Base-by-base conservation (phyloP, 1,140 invertebrate genomes). In the Ptiloglossa arizonensis region DNA sequence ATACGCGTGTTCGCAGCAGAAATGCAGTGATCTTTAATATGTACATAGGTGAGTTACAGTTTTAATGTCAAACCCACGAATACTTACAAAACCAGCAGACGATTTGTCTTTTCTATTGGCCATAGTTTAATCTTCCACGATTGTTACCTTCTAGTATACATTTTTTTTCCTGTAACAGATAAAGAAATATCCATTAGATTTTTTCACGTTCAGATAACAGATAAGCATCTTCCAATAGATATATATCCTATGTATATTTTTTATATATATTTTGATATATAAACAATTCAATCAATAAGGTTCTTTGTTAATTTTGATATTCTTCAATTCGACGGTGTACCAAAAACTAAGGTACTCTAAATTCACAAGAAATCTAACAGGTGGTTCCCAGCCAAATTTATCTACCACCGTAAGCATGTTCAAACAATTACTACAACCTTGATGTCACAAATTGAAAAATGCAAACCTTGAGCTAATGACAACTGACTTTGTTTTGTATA, bases 71-170 rank as follows among this genome's bases (percentile, higher is more conserved):
- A 44, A 44, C 44, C 32, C 22, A 24, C 32, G 50, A 17, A 24
- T 81, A 88, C 87, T 89, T 80, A 89, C 87, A 81, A 89, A 88
- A 44, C 87, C 86, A 59, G 66, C 19, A 1, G 87, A 72, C 44
- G 83, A 60, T 86, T 88, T 89, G 57, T 89, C 87, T 70, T 83
- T 89, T 81, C 86, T 86, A 56, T 82, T 88, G 24, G 87, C 79
- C 87, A 89, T 89, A 72, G 81, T 66, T 74, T 46, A 27, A 41
- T 62, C 46, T 67, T 48, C 67, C 29, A 6, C 27, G 8, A 70
- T 38, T 22, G 64, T 82, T 82, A 82, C 76, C 80, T 67, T 48
- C 70, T 50, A 27, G 22, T 27, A 60, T 48, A 50, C 80, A 86
- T 86, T 52, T 64, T 76, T 13, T 79, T 15, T 32, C 22, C 75